These are phyloP conservation scores for Ophioninae sp. DNA, from an alignment of 2,888 invertebrate genomes.

Conservation along the genomic window DNA sequence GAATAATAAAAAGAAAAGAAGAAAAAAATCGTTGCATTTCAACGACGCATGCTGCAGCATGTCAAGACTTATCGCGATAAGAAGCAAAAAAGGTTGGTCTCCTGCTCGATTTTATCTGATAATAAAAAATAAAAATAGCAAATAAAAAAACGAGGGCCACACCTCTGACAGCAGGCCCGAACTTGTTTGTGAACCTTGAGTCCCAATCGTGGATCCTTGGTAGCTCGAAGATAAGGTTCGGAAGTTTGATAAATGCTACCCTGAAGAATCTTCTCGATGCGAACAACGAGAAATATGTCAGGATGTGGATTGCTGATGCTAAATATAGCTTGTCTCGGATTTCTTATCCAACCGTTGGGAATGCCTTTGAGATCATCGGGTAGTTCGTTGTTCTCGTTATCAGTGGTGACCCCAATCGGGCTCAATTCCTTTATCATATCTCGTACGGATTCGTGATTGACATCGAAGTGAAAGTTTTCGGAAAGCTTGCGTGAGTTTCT, in stretches of 20 bases:
- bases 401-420: constrained; percentile 82
- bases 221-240: constrained; percentile 92
- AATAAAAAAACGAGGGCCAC: constrained; percentile 16
- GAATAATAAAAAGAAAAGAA: no score
- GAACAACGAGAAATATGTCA: constrained; percentile 95
- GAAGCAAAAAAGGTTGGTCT: no score
- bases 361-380: constrained; percentile 87
- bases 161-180: constrained; percentile 88
- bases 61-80: no score
- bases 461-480: constrained; percentile 95
- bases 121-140: not conserved
- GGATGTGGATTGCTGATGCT: constrained; percentile 94
- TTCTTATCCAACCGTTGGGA: constrained; percentile 88
- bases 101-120: no score
- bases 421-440: constrained; percentile 83
- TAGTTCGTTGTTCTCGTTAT: constrained; percentile 80
- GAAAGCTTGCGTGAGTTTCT: constrained; percentile 93
- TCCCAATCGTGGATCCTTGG: constrained; percentile 90
- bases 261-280: constrained; percentile 96
- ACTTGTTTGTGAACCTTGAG: constrained; percentile 91
- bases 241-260: constrained; percentile 91
- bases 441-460: constrained; percentile 89
- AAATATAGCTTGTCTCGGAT: constrained; percentile 89
- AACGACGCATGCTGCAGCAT: no score
- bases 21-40: no score